Evolutionary conservation across 2,888 invertebrate genomes (phyloP).

Genomic region (Archips xylosteana): DNA sequence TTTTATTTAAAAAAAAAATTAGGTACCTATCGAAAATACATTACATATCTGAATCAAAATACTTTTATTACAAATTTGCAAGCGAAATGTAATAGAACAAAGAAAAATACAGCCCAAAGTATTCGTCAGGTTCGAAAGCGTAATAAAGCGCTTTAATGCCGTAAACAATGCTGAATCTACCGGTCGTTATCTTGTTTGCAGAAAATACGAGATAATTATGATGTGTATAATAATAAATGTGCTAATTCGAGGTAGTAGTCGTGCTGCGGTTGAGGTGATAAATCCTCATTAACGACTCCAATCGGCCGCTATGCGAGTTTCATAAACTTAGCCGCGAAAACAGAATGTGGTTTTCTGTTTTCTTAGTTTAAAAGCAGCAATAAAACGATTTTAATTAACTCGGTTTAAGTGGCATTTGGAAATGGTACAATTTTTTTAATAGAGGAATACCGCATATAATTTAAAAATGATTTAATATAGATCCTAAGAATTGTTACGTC

Average conservation of each 20-base stretch:
- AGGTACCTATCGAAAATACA: not conserved
- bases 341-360: constrained; percentile 32
- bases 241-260: constrained; percentile 60
- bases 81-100: constrained; percentile 12
- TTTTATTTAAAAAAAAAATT: not conserved
- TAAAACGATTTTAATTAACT: constrained; percentile 37
- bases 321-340: constrained; percentile 33
- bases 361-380: constrained; percentile 29
- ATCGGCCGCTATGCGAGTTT: constrained; percentile 49
- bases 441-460: not conserved
- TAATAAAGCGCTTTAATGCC: constrained; percentile 53
- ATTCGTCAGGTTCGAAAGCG: constrained; percentile 44
- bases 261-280: constrained; percentile 60
- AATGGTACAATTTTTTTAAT: constrained; percentile 10
- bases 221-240: constrained; percentile 61
- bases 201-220: constrained; percentile 58
- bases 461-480: not conserved
- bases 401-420: constrained; percentile 23
- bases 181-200: constrained; percentile 51
- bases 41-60: not conserved
- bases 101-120: constrained; percentile 19
- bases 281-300: constrained; percentile 60
- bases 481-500: not conserved
- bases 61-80: not conserved
- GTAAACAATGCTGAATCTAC: constrained; percentile 53